Evolutionary conservation across 1,140 invertebrate species (phyloP).

Genomic region (Ceratoteleas bidentatus): DNA sequence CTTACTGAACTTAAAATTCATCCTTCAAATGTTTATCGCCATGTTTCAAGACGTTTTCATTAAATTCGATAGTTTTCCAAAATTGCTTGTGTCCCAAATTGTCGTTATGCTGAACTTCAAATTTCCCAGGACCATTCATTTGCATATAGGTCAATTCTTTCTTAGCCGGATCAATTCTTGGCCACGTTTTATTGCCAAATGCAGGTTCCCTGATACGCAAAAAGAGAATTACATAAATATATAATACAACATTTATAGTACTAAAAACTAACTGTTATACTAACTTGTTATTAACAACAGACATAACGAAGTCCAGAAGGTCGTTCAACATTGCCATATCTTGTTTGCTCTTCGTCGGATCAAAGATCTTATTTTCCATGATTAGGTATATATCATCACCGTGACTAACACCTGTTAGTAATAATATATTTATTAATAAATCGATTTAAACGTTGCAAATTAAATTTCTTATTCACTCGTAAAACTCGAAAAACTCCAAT

Average conservation of each 20-base stretch:
- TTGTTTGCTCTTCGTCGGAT: constrained; percentile 71
- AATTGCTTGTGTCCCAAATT: constrained; percentile 82
- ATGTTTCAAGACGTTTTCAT: constrained; percentile 77
- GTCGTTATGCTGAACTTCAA: constrained; percentile 75
- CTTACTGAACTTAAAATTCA: constrained; percentile 51
- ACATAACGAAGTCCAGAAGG: constrained; percentile 82
- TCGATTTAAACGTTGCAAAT: no score
- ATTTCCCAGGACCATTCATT: constrained; percentile 79
- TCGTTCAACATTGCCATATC: constrained; percentile 81
- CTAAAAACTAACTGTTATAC: constrained; percentile 51
- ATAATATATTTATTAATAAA: no score
- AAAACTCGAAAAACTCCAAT: constrained; percentile 8
- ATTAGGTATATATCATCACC: constrained; percentile 82
- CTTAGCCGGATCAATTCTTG: constrained; percentile 68
- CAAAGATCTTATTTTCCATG: constrained; percentile 70
- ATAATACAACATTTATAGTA: background rate
- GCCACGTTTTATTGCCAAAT: constrained; percentile 71
- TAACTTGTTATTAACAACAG: constrained; percentile 83
- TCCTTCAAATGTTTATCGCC: constrained; percentile 34
- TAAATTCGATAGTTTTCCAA: constrained; percentile 82
- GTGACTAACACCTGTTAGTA: constrained; percentile 81
- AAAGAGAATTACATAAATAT: constrained; percentile 16
- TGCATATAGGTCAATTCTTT: constrained; percentile 81
- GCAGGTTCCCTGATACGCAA: constrained; percentile 72
- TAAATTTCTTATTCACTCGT: background rate